phyloP scores from a whole-genome alignment of 1,140 invertebrate species.

The Polyergus mexicanus region DNA sequence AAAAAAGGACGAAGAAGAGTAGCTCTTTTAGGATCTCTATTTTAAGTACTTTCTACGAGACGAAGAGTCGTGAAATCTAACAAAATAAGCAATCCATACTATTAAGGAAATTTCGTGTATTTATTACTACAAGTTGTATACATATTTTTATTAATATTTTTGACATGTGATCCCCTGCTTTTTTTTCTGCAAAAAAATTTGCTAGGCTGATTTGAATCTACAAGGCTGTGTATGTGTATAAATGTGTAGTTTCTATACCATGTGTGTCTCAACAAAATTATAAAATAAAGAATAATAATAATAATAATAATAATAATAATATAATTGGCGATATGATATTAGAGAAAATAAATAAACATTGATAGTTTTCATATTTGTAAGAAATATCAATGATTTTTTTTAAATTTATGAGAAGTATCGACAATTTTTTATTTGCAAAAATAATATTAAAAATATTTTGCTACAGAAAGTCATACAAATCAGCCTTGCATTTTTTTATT shows the following conservation, averaged over 20 bases:
- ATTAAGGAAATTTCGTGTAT: constrained; percentile 73
- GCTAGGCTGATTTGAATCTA: constrained; percentile 74
- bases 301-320: constrained; percentile 27
- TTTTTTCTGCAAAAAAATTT: constrained; percentile 30
- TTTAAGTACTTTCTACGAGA: constrained; percentile 82
- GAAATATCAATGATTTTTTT: constrained; percentile 19
- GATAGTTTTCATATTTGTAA: constrained; percentile 29
- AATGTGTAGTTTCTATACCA: constrained; percentile 11
- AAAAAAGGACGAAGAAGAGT: constrained; percentile 74
- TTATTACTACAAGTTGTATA: constrained; percentile 78
- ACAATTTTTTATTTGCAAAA: neutral
- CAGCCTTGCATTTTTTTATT: constrained; percentile 71
- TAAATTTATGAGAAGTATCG: neutral
- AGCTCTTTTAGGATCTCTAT: constrained; percentile 81
- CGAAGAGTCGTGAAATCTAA: constrained; percentile 61
- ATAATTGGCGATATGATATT: constrained; percentile 16
- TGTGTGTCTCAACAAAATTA: constrained; percentile 22
- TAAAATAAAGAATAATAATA: constrained; percentile 35
- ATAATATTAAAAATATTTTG: constrained; percentile 54
- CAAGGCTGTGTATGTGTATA: constrained; percentile 63
- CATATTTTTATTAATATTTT: constrained; percentile 72
- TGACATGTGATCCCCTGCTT: constrained; percentile 36
- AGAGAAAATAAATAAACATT: constrained; percentile 31
- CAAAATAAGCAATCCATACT: constrained; percentile 76
- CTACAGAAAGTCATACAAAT: constrained; percentile 66